Conservation (phyloP, 2,888 invertebrate genomes). For the Ormyrus labotus region DNA sequence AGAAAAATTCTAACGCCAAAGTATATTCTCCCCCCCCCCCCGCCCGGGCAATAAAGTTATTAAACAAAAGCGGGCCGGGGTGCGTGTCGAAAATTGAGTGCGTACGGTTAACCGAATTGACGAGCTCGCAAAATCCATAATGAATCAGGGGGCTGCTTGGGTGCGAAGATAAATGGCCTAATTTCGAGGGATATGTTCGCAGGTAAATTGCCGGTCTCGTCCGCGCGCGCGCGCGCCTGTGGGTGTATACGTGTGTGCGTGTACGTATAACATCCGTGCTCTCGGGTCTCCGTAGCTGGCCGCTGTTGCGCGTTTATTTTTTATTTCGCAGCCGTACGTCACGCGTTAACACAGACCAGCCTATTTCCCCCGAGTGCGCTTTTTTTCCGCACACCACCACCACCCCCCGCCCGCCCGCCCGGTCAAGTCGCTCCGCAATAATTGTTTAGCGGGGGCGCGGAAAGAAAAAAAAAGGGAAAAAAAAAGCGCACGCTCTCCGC, state of each 20-base stretch:
- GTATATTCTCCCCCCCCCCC: too few species aligned
- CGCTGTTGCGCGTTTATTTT: slow-evolving; percentile 29
- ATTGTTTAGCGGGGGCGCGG: slow-evolving; percentile 40
- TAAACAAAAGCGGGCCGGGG: neutral
- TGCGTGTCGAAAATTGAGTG: slow-evolving; percentile 25
- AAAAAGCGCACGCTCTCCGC: neutral
- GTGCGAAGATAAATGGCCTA: slow-evolving; percentile 47
- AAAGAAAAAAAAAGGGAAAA: too few species aligned
- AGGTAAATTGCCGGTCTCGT: slow-evolving; percentile 37
- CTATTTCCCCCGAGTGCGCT: slow-evolving; percentile 55
- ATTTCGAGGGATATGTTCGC: slow-evolving; percentile 47
- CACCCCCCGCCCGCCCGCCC: neutral
- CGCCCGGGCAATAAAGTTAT: neutral
- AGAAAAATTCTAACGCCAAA: too few species aligned
- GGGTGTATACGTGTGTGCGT: too few species aligned
- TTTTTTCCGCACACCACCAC: slow-evolving; percentile 25
- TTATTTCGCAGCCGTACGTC: slow-evolving; percentile 42
- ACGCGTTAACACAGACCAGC: slow-evolving; percentile 47
- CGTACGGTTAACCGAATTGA: slow-evolving; percentile 27
- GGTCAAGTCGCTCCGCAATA: slow-evolving; percentile 18
- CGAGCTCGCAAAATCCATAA: slow-evolving; percentile 44
- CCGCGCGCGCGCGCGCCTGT: neutral
- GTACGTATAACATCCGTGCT: neutral
- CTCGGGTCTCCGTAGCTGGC: neutral
- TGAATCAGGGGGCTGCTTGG: slow-evolving; percentile 19